Evolutionary conservation across 2,888 invertebrate species (phyloP).

Genomic region (Drosophila helvetica): DNA sequence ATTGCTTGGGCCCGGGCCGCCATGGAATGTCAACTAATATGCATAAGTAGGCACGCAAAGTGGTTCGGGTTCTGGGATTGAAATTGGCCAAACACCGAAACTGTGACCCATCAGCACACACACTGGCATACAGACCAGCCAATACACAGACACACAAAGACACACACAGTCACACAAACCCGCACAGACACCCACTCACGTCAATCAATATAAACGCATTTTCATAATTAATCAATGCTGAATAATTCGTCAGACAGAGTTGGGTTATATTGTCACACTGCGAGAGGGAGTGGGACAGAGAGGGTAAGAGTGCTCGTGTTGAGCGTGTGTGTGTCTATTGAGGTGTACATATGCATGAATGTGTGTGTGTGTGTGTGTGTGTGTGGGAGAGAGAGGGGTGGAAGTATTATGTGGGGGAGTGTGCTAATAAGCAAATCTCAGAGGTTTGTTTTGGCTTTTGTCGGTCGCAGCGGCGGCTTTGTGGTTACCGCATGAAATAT

Average conservation of each 20-base stretch:
- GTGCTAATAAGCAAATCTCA: slow-evolving; percentile 69
- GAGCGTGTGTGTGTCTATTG: background rate
- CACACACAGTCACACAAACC: slow-evolving; percentile 17
- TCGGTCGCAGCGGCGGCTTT: slow-evolving; percentile 69
- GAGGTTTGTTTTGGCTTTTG: slow-evolving; percentile 75
- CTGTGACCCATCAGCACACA: slow-evolving; percentile 24
- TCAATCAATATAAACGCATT: slow-evolving; percentile 79
- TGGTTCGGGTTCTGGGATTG: slow-evolving; percentile 38
- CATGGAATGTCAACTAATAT: slow-evolving; percentile 58
- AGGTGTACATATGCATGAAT: slow-evolving; percentile 1
- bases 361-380: slow-evolving; percentile 10
- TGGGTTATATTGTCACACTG: slow-evolving; percentile 41
- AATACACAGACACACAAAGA: slow-evolving; percentile 20
- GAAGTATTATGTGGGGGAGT: slow-evolving; percentile 24
- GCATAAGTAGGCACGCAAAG: slow-evolving; percentile 70
- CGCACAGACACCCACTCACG: slow-evolving; percentile 20
- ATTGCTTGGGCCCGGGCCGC: slow-evolving; percentile 56
- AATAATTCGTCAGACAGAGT: slow-evolving; percentile 68
- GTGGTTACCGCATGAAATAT: slow-evolving; percentile 68
- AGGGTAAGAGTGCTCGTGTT: slow-evolving; percentile 1
- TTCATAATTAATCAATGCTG: slow-evolving; percentile 80
- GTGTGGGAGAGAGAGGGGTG: background rate
- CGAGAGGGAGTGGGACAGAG: background rate
- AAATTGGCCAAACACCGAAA: slow-evolving; percentile 50
- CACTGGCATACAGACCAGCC: slow-evolving; percentile 3